Percentiles rank a stretch among this genome's conserved stretches.
These are phyloP conservation scores for Craseonycteris thonglongyai DNA, from an alignment of 2,113 vertebrate species.

Conservation along the genomic window DNA sequence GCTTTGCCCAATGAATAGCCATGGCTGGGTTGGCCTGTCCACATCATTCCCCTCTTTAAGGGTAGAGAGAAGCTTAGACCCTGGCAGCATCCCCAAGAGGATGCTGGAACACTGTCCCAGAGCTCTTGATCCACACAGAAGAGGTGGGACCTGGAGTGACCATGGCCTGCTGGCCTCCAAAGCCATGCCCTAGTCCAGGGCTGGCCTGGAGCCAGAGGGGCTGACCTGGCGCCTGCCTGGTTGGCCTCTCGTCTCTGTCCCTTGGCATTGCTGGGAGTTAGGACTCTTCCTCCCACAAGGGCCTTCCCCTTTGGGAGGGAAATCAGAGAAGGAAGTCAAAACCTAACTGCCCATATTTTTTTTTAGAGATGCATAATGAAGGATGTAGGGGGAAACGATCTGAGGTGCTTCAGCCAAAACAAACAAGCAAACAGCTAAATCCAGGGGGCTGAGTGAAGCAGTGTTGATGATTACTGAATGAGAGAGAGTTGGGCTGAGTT, in stretches of 20 bases:
- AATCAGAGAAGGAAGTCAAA: neutral
- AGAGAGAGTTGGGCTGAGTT: neutral
- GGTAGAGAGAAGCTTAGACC: neutral
- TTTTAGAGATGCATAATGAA: neutral
- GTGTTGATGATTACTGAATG: neutral
- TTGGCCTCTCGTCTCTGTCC: slow-evolving; percentile 23
- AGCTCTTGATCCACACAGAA: slow-evolving; percentile 1
- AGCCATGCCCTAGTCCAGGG: neutral
- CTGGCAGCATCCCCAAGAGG: neutral
- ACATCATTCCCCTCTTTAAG: neutral
- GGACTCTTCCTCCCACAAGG: neutral
- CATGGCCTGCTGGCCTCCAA: slow-evolving; percentile 7
- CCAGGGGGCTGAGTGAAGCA: neutral
- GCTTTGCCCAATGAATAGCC: neutral
- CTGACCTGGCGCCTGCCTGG: neutral
- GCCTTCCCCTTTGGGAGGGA: neutral
- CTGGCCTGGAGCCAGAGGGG: neutral
- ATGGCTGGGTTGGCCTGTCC: neutral
- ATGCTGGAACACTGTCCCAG: neutral
- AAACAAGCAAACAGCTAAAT: neutral
- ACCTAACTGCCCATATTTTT: neutral
- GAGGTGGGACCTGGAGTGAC: neutral
- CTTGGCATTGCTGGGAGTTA: neutral
- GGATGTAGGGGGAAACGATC: neutral
- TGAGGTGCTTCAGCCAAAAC: neutral